phyloP scores from a whole-genome alignment of 2,888 invertebrate genomes.

The Graphium colonna region DNA sequence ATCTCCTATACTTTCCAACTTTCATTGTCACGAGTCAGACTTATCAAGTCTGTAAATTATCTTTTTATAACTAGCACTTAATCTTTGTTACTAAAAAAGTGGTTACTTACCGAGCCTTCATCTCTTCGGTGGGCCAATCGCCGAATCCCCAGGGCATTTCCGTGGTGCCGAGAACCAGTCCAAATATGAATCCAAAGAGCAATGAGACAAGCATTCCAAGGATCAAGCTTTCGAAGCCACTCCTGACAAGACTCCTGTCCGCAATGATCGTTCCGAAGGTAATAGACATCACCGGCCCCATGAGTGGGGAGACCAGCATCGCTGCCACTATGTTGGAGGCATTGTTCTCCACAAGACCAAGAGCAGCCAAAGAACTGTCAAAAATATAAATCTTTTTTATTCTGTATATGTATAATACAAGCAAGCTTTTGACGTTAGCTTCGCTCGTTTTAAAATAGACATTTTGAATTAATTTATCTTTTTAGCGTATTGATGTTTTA shows the following conservation, averaged over 20 bases:
- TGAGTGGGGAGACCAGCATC: conserved; percentile 87
- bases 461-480: no score
- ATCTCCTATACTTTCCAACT: no score
- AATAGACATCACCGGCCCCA: conserved; percentile 93
- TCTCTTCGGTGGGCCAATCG: conserved; percentile 89
- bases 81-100: background rate
- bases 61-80: no score
- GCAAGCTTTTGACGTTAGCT: no score
- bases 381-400: background rate
- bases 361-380: conserved; percentile 87
- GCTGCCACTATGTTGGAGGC: conserved; percentile 89
- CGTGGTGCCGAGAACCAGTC: conserved; percentile 85
- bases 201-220: conserved; percentile 88
- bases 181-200: conserved; percentile 89
- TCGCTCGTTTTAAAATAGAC: no score
- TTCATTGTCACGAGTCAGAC: no score
- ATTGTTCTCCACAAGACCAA: conserved; percentile 91
- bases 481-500: no score
- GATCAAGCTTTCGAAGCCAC: conserved; percentile 85
- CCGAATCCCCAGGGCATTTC: conserved; percentile 88
- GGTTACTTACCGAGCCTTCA: conserved; percentile 83
- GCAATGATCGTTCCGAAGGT: conserved; percentile 91
- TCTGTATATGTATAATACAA: no score
- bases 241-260: conserved; percentile 83
- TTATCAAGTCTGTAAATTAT: no score